Evolutionary conservation across 2,797 vertebrate species (phyloP), one percentile per base, ranked within the genome.

Genomic region (Antennarius maculatus): DNA sequence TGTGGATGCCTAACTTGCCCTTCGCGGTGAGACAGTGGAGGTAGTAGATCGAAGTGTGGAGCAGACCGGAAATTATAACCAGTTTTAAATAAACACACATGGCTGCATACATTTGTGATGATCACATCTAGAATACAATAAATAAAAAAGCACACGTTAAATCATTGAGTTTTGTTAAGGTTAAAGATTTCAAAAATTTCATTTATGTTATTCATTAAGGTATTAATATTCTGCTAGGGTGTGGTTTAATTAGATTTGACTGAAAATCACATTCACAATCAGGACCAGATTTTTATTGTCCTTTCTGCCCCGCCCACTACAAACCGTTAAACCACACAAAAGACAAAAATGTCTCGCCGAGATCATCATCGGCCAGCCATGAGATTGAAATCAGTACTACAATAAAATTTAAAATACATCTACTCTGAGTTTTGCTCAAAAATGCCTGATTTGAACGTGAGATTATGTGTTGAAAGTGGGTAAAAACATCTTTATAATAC

Each of bases 11-110:
- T 75, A 41, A 83, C 66, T 45, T 70, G 82, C 78, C 76, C 85
- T 86, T 82, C 66, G 54, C 57, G 72, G 77, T 68, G 69, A 77
- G 42, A 75, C 61, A 17, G 62, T 15, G 7, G 87, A 92, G 86
- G 86, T 87, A 90, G 83, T 79, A 43, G 37, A 61, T 58, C 48
- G 63, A 66, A 69, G 69, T 76, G 61, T 46, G 42, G 50, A 76
- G 69, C 51, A 51, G 31, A 75, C 42, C 39, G 53, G 50, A 79
- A 46, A 61, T 47, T 59, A 29, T 12, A 53, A 59, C 37, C 48
- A 14, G 16, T 3, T 41, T 18, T 48, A 27, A 46, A 60, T 28
- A 13, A 28, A 18, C 45, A 46, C 28, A 63, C 39, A 6, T 0
- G 28, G 34, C 23, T 34, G 9, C n/a, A 16, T 53, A 15, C 18